Evolutionary conservation across 2,888 invertebrate species (phyloP).

Genomic region (Stenichneumon culpator): DNA sequence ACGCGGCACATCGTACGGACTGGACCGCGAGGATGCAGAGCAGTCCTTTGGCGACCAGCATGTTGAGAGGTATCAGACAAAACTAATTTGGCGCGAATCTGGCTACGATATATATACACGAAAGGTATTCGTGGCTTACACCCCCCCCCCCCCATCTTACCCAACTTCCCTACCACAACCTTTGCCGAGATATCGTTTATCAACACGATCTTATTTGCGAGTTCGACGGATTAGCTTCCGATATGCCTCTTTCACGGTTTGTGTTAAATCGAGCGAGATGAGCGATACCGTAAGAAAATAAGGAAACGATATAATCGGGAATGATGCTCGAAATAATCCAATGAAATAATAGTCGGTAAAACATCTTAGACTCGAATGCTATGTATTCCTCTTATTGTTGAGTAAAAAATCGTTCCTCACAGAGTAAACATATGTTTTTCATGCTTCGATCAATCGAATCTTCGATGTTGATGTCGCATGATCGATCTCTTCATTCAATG

Average conservation of each 20-base stretch:
- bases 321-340: background rate
- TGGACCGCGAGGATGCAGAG: conserved; percentile 25
- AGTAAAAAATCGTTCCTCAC: conserved; percentile 2
- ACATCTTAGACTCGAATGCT: background rate
- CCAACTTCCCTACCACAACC: background rate
- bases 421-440: background rate
- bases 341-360: background rate
- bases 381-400: background rate
- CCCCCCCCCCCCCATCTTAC: background rate
- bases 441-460: background rate
- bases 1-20: background rate
- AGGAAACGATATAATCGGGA: background rate
- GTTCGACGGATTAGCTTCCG: background rate
- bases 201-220: conserved; percentile 5
- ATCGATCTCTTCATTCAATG: background rate
- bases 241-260: background rate
- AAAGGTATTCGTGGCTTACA: conserved; percentile 10
- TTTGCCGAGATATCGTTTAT: conserved; percentile 15
- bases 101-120: conserved; percentile 19
- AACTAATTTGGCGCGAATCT: background rate
- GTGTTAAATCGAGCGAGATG: background rate
- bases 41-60: conserved; percentile 42
- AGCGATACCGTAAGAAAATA: background rate
- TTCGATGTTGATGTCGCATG: background rate
- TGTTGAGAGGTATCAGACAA: conserved; percentile 10